Base-by-base conservation (phyloP, 2,888 invertebrate genomes). In the Xestoiulus laeticollis region DNA sequence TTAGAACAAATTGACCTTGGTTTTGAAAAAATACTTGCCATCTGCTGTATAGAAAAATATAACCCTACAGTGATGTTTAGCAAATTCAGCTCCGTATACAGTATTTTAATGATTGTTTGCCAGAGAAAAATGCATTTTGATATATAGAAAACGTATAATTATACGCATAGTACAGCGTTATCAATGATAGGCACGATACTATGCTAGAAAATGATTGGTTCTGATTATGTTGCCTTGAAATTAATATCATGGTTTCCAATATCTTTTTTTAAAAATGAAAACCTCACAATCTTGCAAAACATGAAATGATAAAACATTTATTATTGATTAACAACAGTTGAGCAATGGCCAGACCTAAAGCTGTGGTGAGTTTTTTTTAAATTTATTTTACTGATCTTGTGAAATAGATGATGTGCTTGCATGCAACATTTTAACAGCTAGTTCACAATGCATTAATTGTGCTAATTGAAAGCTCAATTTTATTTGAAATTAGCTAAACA, bases 291-390 rank as follows among this genome's bases (percentile, higher is more conserved):
- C 84, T 30, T 84, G 32, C 38, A 38, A 84, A 32, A 84, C n/a
- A 16, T 22, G 12, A 19, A 84, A 59, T 6, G 59, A 59, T 59
- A 59, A 59, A 59, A 59, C 59, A 19, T 19, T 59, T 59, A 22
- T 59, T n/a, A 83, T 19, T 83, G 32, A 83, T 5, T 83, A 30
- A 32, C 83, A 30, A 30, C 82, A 22, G 32, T 83, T 83, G 14
- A 30, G 32, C 87, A 59, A 87, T 87, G 87, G 53, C 87, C 19
- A 87, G 68, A 10, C 87, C 87, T n/a, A 87, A 87, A 87, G 87
- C 87, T 33, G 87, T 87, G 87, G 87, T 87, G 30, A 87, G 87
- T 87, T 48, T 32, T 53, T 22, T 53, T 22, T 6, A 26, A 83
- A n/a, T 83, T 33, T 83, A 22, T 85, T 85, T 48, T 48, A 22